Base-by-base conservation (phyloP, 2,113 vertebrate genomes). In the Chrysemys picta region DNA sequence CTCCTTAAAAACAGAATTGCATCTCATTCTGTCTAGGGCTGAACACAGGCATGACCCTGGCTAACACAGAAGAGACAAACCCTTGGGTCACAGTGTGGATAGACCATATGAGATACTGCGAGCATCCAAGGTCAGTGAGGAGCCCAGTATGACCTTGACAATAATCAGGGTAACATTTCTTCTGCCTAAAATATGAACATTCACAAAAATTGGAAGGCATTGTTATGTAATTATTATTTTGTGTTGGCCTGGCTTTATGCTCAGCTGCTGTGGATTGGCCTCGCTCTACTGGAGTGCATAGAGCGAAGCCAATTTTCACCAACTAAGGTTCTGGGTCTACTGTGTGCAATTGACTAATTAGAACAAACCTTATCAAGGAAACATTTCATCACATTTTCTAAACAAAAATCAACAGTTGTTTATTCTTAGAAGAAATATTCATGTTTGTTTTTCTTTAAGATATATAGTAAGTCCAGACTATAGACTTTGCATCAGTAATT, bases 91-190 rank as follows among this genome's bases (percentile, higher is more conserved):
- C 38, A 24, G 38, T 52, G 7, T 59, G 52, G 17, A 3, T 16
- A 78, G 75, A 8, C 13, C n/a, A 22, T 22, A 22, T n/a, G 47
- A 62, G 22, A 57, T 50, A 76, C 4, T 0, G 0, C 0, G 0
- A 45, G 25, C 29, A 6, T 24, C 10, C 53, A 65, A 13, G 35
- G 27, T 35, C 72, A 91, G 3, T 6, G 13, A 89, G 47, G 17
- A 56, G 27, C 17, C 6, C n/a, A 1, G 3, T 91, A 54, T 65
- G 38, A 21, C 3, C 27, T 87, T 56, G 0, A 0, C 35, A 56
- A 49, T 53, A 82, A 69, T 56, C 2, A 5, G 27, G 16, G 29
- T 53, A 76, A 47, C 79, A 82, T 57, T 62, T 54, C 11, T 85
- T 80, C 47, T 53, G 14, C 62, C 82, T 88, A 75, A 88, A 65